A percentile compares a stretch with the other conserved stretches of the same genome.
Conservation (phyloP, 2,888 invertebrate species). For the Zeuzera pyrina region DNA sequence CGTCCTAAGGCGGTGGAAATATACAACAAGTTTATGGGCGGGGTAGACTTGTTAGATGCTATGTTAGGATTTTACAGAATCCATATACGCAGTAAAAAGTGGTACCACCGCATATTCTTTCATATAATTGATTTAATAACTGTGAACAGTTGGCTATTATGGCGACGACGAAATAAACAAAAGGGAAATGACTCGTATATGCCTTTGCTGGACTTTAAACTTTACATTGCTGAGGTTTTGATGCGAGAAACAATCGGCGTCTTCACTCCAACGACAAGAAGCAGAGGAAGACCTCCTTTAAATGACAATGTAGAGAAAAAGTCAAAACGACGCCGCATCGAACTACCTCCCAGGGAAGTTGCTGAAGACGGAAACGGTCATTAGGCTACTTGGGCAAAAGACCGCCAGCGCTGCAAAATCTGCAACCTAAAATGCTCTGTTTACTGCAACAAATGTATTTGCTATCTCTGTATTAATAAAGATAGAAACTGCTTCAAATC, state of each 20-base stretch:
- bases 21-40: conserved; percentile 19
- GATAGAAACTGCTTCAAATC: conserved; percentile 7
- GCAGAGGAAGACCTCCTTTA: conserved; percentile 11
- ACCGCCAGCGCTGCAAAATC: conserved; percentile 12
- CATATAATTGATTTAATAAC: conserved; percentile 19
- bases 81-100: conserved; percentile 20
- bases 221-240: conserved; percentile 8
- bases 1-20: conserved; percentile 16
- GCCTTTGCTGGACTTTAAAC: conserved; percentile 16
- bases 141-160: conserved; percentile 20
- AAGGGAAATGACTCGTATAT: conserved; percentile 12
- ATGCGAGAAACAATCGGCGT: conserved; percentile 6
- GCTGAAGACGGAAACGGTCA: conserved; percentile 14
- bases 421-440: conserved; percentile 9
- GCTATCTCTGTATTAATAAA: conserved; percentile 11
- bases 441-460: conserved; percentile 10
- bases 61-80: conserved; percentile 22
- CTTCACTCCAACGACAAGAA: conserved; percentile 14
- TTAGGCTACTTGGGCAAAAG: conserved; percentile 11
- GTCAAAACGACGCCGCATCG: conserved; percentile 8
- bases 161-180: conserved; percentile 15
- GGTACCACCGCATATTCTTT: conserved; percentile 22
- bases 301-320: conserved; percentile 3
- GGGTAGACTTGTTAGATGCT: conserved; percentile 19
- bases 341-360: conserved; percentile 13